Base-by-base conservation (phyloP, 2,797 vertebrate genomes). In the Sitta carolinensis region DNA sequence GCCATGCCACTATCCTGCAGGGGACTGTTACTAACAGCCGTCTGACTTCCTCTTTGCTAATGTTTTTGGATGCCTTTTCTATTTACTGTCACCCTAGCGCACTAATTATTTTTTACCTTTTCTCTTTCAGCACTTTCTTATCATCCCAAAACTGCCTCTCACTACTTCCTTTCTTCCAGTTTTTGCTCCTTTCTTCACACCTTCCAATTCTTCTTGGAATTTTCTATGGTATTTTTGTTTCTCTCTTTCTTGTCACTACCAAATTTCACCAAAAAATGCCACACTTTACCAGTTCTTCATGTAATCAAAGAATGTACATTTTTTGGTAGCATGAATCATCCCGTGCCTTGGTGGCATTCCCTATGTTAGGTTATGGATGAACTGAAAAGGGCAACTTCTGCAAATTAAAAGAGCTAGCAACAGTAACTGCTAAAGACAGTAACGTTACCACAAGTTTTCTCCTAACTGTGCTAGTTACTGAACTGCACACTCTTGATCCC, bases 221-320 rank as follows among this genome's bases (percentile, higher is more conserved):
- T 59, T 84, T 45, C 45, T 43, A 29, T 10, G 14, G 3, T 38
- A 48, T 36, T 66, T 61, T 91, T 42, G 21, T 70, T 91, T 38
- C 22, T 77, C 27, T 61, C 20, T 32, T 62, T 36, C 10, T 77
- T 1, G 2, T 58, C 32, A 47, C 32, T 47, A 61, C 11, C 8
- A 43, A 36, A 38, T 11, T 17, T 68, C 42, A 47, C 21, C 22
- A 80, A 77, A 94, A 91, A 66, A 58, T 11, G 6, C 15, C 20
- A 36, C 4, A 59, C 25, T 88, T 58, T 0, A 57, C 2, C 9
- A 32, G 4, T 19, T 87, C 61, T 38, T 72, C 30, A 25, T 4
- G 30, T 6, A 64, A 30, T 25, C 6, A 16, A 47, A 77, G 6
- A 1, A 3, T 3, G 27, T 25, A 27, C 0, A 4, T 32, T 67